Evolutionary conservation across 2,113 vertebrate species (phyloP).

Genomic region (Poeciliopsis prolifica): DNA sequence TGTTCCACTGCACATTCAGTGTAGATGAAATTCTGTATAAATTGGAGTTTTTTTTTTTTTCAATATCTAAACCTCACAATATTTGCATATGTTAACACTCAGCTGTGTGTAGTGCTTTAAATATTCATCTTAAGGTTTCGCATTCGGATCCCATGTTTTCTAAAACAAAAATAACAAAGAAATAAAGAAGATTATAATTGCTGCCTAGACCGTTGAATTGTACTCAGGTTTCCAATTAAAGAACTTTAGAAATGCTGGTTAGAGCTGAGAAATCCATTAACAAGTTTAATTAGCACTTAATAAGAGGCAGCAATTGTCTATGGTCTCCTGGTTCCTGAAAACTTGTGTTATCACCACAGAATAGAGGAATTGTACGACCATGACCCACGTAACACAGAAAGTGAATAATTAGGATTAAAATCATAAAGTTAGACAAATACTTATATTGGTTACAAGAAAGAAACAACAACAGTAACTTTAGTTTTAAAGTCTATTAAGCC

Average conservation of each 20-base stretch:
- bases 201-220: neutral
- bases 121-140: neutral
- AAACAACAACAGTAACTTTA: neutral
- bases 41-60: neutral
- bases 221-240: neutral
- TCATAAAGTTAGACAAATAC: neutral
- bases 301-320: neutral
- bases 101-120: neutral
- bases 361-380: neutral
- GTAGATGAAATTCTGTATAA: neutral
- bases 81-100: neutral
- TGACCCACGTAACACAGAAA: conserved; percentile 1
- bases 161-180: neutral
- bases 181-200: neutral
- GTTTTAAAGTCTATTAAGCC: conserved; percentile 11
- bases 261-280: neutral
- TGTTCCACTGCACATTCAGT: neutral
- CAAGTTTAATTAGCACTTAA: neutral
- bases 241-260: neutral
- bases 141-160: neutral
- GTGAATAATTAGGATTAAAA: conserved; percentile 18
- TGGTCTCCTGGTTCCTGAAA: neutral
- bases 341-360: neutral
- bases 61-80: neutral
- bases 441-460: neutral